Base-by-base conservation (phyloP, 2,113 vertebrate species). In the Passer domesticus region DNA sequence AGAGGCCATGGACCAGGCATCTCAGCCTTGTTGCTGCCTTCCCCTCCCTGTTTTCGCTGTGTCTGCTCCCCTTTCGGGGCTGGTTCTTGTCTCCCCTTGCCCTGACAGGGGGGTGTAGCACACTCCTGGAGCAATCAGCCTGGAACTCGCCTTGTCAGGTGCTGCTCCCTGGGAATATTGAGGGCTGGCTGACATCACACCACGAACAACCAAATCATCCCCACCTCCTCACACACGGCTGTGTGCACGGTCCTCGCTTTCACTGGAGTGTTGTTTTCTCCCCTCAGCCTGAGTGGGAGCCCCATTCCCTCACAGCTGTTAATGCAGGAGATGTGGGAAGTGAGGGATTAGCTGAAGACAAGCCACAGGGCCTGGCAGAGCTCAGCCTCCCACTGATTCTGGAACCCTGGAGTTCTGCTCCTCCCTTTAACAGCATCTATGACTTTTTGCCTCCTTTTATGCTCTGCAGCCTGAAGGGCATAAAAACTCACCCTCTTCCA, bases 261-360 rank as follows among this genome's bases (percentile, higher is more conserved):
- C 43, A 33, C 41, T n/a, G 47, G 3, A 15, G 41, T 24, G 73
- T 31, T 86, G 70, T 69, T 89, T 84, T 56, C 89, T 75, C 49
- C 60, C 7, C 3, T 43, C 66, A 69, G 62, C 46, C 28, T 64
- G 53, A 89, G 84, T 69, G 67, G 81, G 91, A 92, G 89, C 74
- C 69, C 68, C 21, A 5, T 62, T 94, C 73, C 52, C 66, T 62
- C 59, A 52, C 73, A 94, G 69, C 83, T 95, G 77, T 89, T 87
- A 41, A 30, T 5, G 58, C 59, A 79, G 91, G 79, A 86, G 83
- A 89, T 19, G 78, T 94, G 63, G 93, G 93, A 94, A 91, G 91
- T 0, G 1, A 56, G 74, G 63, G 53, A 80, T 90, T 8, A 78
- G 73, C 64, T 83, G 24, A 77, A 95, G 68, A 85, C 49, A 43